phyloP scores from a whole-genome alignment of 2,888 invertebrate genomes.

The Hirtodrosophila alboralis region DNA sequence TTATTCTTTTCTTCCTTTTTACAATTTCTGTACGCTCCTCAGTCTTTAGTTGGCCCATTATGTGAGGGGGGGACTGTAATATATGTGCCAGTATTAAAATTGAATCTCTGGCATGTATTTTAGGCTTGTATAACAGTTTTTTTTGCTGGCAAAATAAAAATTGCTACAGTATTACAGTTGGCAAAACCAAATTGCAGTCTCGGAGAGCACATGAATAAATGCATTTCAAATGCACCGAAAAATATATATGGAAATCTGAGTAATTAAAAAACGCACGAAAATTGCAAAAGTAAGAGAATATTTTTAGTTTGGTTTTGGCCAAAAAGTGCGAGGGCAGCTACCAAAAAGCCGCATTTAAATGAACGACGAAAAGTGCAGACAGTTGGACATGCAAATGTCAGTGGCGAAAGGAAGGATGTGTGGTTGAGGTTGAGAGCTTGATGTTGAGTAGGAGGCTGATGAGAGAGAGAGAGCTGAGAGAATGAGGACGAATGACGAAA shows the following conservation, averaged over 20 bases:
- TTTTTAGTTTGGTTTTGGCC: slow-evolving; percentile 39
- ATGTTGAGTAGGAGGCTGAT: not conserved
- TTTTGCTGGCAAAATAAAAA: no score
- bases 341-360: slow-evolving; percentile 70
- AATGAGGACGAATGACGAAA: slow-evolving; percentile 65
- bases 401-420: slow-evolving; percentile 42
- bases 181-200: slow-evolving; percentile 61
- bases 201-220: slow-evolving; percentile 71
- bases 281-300: slow-evolving; percentile 43
- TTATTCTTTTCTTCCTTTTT: slow-evolving; percentile 19
- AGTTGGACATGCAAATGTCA: slow-evolving; percentile 74
- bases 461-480: slow-evolving; percentile 1
- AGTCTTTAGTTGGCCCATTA: slow-evolving; percentile 73
- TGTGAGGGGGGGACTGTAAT: slow-evolving; percentile 39
- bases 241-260: slow-evolving; percentile 11
- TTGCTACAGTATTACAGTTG: slow-evolving; percentile 29
- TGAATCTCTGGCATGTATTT: slow-evolving; percentile 39
- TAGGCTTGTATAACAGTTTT: slow-evolving; percentile 21
- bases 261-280: slow-evolving; percentile 53
- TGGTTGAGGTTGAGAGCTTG: slow-evolving; percentile 8
- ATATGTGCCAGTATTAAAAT: slow-evolving; percentile 52
- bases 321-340: slow-evolving; percentile 19
- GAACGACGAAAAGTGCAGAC: slow-evolving; percentile 60
- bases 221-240: slow-evolving; percentile 44
- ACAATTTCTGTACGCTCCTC: slow-evolving; percentile 29